phyloP scores from a whole-genome alignment of 2,113 vertebrate species.

The Taxidea taxus region DNA sequence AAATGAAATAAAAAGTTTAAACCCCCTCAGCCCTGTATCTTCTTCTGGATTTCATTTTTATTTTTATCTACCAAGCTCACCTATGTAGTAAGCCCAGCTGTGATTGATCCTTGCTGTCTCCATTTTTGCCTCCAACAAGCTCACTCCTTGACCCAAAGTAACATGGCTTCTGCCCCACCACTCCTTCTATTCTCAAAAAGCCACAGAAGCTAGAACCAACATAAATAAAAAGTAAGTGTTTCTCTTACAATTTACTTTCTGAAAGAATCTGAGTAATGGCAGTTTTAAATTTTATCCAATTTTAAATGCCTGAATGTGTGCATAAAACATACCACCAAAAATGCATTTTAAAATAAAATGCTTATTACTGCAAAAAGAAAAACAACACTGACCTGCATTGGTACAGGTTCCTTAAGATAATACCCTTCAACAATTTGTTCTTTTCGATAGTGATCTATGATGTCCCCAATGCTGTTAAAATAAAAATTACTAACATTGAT shows the following conservation, averaged over 20 bases:
- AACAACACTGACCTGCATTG: constrained; percentile 90
- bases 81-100: background rate
- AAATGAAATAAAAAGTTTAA: background rate
- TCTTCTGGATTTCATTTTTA: background rate
- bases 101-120: background rate
- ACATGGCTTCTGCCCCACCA: constrained; percentile 6
- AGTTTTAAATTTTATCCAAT: constrained; percentile 24
- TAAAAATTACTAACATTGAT: constrained; percentile 64
- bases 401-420: constrained; percentile 96
- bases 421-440: constrained; percentile 99
- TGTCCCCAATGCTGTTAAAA: constrained; percentile 93
- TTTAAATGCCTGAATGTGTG: background rate
- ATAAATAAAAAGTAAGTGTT: constrained; percentile 30
- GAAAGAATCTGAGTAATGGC: constrained; percentile 21
- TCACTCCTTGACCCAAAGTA: background rate
- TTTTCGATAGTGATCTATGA: constrained; percentile 98
- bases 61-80: background rate
- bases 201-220: constrained; percentile 39
- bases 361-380: constrained; percentile 11
- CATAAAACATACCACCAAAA: constrained; percentile 39
- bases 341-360: constrained; percentile 40
- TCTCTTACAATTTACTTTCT: constrained; percentile 32
- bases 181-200: constrained; percentile 15
- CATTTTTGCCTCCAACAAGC: constrained; percentile 25
- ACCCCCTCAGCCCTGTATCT: background rate